These are phyloP conservation scores for Macrosoma leucophasiata DNA, from an alignment of 2,888 invertebrate genomes.

Conservation along the genomic window DNA sequence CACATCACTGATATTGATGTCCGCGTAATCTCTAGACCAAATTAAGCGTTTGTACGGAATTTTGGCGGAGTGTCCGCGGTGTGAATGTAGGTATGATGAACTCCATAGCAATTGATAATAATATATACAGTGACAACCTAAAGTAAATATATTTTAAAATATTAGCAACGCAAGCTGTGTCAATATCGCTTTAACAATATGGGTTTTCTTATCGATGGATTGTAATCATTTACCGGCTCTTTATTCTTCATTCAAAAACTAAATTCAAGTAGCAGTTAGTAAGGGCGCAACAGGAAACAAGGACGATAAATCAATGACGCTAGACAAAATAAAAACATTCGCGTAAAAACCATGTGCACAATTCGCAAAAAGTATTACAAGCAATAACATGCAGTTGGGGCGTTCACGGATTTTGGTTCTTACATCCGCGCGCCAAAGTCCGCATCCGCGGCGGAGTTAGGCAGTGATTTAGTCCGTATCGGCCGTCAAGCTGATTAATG, in stretches of 20 bases:
- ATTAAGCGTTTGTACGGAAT: no score
- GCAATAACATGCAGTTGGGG: slow-evolving; percentile 73
- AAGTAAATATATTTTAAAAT: no score
- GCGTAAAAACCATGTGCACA: slow-evolving; percentile 55
- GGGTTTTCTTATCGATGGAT: no score
- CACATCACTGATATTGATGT: no score
- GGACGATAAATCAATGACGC: slow-evolving; percentile 60
- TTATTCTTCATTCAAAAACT: slow-evolving; percentile 26
- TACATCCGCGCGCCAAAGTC: slow-evolving; percentile 37
- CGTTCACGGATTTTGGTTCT: slow-evolving; percentile 38
- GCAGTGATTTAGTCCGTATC: slow-evolving; percentile 73
- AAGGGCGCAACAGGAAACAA: slow-evolving; percentile 58
- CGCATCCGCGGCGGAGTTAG: slow-evolving; percentile 41
- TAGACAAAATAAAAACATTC: slow-evolving; percentile 64
- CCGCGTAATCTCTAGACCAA: no score
- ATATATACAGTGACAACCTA: no score
- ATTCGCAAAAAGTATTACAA: slow-evolving; percentile 73
- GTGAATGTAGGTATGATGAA: no score
- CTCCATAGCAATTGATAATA: no score
- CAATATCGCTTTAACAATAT: no score
- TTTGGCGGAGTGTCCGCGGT: no score
- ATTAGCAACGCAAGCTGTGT: no score
- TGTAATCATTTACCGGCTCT: no score
- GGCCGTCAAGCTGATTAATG: slow-evolving; percentile 75
- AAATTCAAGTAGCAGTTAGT: slow-evolving; percentile 56